Evolutionary conservation across 2,113 vertebrate species (phyloP), one percentile per base, ranked within the genome.

Genomic region (Tinamus guttatus): DNA sequence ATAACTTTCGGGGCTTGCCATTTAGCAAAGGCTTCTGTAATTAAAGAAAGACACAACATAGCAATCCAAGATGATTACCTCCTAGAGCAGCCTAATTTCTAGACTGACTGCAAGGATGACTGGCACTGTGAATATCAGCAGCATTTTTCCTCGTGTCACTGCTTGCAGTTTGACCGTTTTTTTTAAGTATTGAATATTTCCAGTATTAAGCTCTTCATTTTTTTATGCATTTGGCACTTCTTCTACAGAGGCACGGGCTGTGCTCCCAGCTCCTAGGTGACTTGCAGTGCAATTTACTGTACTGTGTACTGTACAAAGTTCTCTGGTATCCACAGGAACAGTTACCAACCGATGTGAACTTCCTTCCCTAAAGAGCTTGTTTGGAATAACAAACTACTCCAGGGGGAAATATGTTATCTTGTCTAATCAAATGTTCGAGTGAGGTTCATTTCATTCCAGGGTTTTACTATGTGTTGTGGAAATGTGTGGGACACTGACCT

Each of bases 311-410:
- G 91, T 92, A 95, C 85, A 93, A 94, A 97, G 95, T 97, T 97
- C 94, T 90, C 88, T 45, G 81, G 95, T 96, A 97, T 97, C 96
- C 93, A 95, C 88, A 97, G 96, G 95, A 97, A 97, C 96, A 95
- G 94, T 95, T 94, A 97, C 84, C 89, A 97, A 95, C 95, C 88
- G 89, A 95, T 96, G 89, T 97, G 96, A 96, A 97, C 96, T 97
- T 97, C 96, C 95, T 97, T 97, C 96, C 97, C 96, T 96, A 93
- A 97, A 97, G 96, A 95, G 94, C 91, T 95, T 97, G 95, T 97
- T 97, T 97, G 97, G 96, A 97, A 97, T 96, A 97, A 97, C 95
- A 97, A 96, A 95, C 93, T 92, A 94, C 82, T 96, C 96, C 92
- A 88, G 92, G 54, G 96, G 96, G 96, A 96, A 97, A 97, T 93